Evolutionary conservation across 2,797 vertebrate species (phyloP), one percentile per base, ranked within the genome.

Genomic region (Pseudomugil tenellus): DNA sequence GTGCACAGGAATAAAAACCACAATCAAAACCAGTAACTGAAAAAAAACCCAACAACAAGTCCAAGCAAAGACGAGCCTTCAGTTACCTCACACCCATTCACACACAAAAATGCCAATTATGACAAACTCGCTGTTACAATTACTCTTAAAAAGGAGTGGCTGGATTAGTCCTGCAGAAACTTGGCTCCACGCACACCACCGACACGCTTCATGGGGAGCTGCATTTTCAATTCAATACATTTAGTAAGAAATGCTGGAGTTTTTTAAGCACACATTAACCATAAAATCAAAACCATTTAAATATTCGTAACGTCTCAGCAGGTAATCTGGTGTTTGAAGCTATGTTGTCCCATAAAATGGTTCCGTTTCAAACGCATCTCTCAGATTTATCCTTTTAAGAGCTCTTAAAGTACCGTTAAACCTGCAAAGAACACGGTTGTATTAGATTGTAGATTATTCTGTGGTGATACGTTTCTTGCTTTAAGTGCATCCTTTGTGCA

Each of bases 31-130:
- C 41, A 10, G 57, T 52, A 35, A 56, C 67, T 28, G 0, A 28
- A 58, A 32, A 58, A 32, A 55, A 37, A 62, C 43, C 51, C 17
- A 48, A 28, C 0, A 9, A 74, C 81, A 80, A 77, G 80, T 58
- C 78, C 32, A 31, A 72, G 73, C 82, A 77, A 46, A 69, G 17
- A 28, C 43, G 1, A 16, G 14, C 46, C 19, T 29, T n/a, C 37
- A 41, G 14, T 37, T 37, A 37, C 16, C 35, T 37, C 29, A 31
- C 3, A 48, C 23, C 43, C 54, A 14, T 43, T 48, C 35, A 67
- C 60, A 72, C 65, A 55, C 54, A 75, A 23, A 72, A 48, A 63
- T 56, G 52, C n/a, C 16, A 23, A 37, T 10, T 23, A 14, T 55
- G 46, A 64, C 28, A 46, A 57, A 9, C 12, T 12, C 2, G 51